Base-by-base conservation (phyloP, 1,140 invertebrate species). In the Sesamia nonagrioides region DNA sequence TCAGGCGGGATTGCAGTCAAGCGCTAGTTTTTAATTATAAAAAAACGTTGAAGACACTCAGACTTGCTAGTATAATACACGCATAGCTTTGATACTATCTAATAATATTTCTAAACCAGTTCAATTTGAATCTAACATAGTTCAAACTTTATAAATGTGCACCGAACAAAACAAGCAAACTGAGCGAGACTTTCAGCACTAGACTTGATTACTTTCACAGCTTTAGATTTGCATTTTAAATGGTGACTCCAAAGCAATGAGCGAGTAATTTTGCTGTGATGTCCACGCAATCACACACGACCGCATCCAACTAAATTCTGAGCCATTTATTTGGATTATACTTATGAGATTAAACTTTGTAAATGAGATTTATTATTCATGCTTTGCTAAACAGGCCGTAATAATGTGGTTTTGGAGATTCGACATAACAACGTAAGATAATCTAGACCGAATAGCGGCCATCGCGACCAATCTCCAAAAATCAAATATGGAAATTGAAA, bases 141-240 rank as follows among this genome's bases (percentile, higher is more conserved):
- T 42, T 1, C 37, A 68, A n/a, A 27, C 40, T 15, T 21, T 27
- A 13, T 18, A 45, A 42, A 1, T 71, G 27, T 71, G 27, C 40
- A 33, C 42, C 8, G 0, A 71, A 42, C 60, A n/a, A n/a, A n/a
- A n/a, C 68, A 17, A 35, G 35, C 27, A 8, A 52, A 35, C 27
- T 35, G 18, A 48, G n/a, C 68, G 6, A 52, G 27, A 48, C 63
- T 33, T 27, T 37, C 68, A 27, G 60, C 69, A 73, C 48, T 79
- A 66, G n/a, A 77, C 66, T 81, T 77, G 74, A 81, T 81, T 81
- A 61, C 68, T 68, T 48, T 71, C 68, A 33, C 35, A 54, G 77
- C 50, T 81, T 80, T 79, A 50, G 60, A 84, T 84, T 84, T 84
- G 80, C 80, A 84, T 82, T 77, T 66, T 52, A 77, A 84, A 84